Evolutionary conservation across 2,113 vertebrate species (phyloP), one percentile per base, ranked within the genome.

Genomic region (Pipra filicauda): DNA sequence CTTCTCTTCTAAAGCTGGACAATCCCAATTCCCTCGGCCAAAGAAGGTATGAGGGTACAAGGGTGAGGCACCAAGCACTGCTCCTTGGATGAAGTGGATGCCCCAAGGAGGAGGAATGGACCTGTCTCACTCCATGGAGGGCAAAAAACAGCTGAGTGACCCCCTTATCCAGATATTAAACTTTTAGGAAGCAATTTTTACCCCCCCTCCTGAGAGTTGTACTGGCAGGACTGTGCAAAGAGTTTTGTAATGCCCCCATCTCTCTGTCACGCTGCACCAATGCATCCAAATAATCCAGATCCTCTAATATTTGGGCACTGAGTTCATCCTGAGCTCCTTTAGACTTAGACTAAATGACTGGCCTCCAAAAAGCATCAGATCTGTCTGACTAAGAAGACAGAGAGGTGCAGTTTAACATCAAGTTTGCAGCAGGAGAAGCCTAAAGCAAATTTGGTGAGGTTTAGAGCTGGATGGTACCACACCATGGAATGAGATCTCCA

Each of bases 61-160:
- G 9, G 30, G 10, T 8, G 51, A 57, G 30, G 21, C 12, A 55
- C 33, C n/a, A 84, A 84, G 30, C 46, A 69, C 8, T 5, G 13
- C 3, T 12, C 21, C 61, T 49, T 0, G 1, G 16, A 28, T 30
- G 27, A 55, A 61, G 15, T 11, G 33, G 26, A 7, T 69, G 58
- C 10, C 28, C 18, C 27, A 62, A 3, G 20, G 0, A 77, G 23
- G 37, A 70, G n/a, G 37, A 71, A 75, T 17, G 1, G n/a, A 91
- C 26, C 52, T 5, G 0, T 22, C 17, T 65, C 12, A 1, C 12
- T 33, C 57, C 57, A 12, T 0, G 2, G 44, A 24, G 0, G 43
- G 20, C 14, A 67, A 31, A 75, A 39, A 41, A 0, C 37, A 72
- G 3, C 27, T 6, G 43, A 62, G 43, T 49, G 30, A 23, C 26